Conservation (phyloP, 2,113 vertebrate species). For the Morone chrysops region DNA sequence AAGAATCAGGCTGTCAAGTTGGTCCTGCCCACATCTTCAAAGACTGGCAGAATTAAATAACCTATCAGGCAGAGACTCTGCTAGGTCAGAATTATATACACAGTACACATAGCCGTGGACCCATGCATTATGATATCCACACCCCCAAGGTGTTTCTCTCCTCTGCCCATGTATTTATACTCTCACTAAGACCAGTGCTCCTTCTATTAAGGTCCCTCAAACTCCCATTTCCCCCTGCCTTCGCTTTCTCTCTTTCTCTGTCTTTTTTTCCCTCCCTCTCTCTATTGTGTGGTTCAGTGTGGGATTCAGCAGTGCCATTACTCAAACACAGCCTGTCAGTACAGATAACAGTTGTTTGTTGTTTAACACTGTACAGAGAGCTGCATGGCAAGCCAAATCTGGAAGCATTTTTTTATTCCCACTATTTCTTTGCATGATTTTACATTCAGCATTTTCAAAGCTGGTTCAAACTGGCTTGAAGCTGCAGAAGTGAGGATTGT, state of each 20-base stretch:
- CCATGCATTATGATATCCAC: slow-evolving; percentile 31
- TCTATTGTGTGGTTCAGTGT: slow-evolving; percentile 49
- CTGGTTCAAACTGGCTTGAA: slow-evolving; percentile 31
- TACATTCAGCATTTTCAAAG: slow-evolving; percentile 51
- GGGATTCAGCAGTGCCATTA: slow-evolving; percentile 64
- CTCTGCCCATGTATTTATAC: slow-evolving; percentile 33
- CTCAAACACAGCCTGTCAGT: slow-evolving; percentile 73
- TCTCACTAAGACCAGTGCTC: slow-evolving; percentile 23
- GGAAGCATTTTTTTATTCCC: slow-evolving; percentile 41
- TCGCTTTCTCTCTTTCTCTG: slow-evolving; percentile 2
- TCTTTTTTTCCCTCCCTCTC: neutral
- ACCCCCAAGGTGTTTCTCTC: slow-evolving; percentile 10
- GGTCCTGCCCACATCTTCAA: slow-evolving; percentile 60
- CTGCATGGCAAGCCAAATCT: slow-evolving; percentile 54
- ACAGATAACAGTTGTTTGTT: slow-evolving; percentile 74
- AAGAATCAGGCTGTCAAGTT: slow-evolving; percentile 72
- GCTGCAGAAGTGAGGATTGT: neutral
- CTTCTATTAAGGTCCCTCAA: slow-evolving; percentile 3
- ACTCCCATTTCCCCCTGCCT: neutral
- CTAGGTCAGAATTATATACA: slow-evolving; percentile 53
- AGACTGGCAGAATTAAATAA: slow-evolving; percentile 65
- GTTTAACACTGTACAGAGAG: slow-evolving; percentile 71
- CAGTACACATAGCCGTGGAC: slow-evolving; percentile 16
- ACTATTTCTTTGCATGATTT: slow-evolving; percentile 36
- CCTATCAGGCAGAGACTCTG: slow-evolving; percentile 49